Percentiles rank a stretch among this genome's conserved stretches.
Conservation (phyloP, 2,888 invertebrate genomes). For the Xylocampa areola region DNA sequence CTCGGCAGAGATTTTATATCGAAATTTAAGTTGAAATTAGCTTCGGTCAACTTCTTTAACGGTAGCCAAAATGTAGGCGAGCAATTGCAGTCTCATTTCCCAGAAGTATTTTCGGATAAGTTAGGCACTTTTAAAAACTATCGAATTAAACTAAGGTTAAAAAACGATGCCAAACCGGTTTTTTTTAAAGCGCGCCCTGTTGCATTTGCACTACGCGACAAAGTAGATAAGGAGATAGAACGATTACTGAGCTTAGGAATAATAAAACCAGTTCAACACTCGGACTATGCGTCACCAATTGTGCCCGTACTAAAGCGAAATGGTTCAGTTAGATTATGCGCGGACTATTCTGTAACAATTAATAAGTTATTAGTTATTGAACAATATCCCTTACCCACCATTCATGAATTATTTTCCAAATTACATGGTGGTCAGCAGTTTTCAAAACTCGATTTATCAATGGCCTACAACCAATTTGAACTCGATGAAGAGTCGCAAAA, state of each 20-base stretch:
- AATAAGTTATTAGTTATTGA: no score
- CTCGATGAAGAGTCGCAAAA: conserved; percentile 22
- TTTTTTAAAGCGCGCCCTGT: conserved; percentile 47
- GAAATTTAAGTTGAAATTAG: conserved; percentile 36
- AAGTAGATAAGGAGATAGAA: conserved; percentile 45
- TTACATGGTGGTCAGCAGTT: conserved; percentile 13
- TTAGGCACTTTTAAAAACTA: conserved; percentile 3
- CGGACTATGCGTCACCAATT: conserved; percentile 27
- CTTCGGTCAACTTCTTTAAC: conserved; percentile 19
- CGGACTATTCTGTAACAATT: background rate
- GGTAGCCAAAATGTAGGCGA: no score
- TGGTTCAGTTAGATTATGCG: no score
- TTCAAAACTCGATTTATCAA: conserved; percentile 19
- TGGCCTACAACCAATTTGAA: conserved; percentile 6
- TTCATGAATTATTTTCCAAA: no score
- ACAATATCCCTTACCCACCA: no score
- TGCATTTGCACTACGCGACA: conserved; percentile 45
- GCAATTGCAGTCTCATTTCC: background rate
- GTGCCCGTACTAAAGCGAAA: conserved; percentile 20
- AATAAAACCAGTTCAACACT: conserved; percentile 40
- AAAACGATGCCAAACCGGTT: conserved; percentile 13
- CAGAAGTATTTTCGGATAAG: conserved; percentile 2
- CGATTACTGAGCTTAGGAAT: conserved; percentile 41
- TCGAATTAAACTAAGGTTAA: conserved; percentile 8
- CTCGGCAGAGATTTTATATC: conserved; percentile 14